Evolutionary conservation across 2,888 invertebrate species (phyloP).

Genomic region (Dryadula phaetusa): DNA sequence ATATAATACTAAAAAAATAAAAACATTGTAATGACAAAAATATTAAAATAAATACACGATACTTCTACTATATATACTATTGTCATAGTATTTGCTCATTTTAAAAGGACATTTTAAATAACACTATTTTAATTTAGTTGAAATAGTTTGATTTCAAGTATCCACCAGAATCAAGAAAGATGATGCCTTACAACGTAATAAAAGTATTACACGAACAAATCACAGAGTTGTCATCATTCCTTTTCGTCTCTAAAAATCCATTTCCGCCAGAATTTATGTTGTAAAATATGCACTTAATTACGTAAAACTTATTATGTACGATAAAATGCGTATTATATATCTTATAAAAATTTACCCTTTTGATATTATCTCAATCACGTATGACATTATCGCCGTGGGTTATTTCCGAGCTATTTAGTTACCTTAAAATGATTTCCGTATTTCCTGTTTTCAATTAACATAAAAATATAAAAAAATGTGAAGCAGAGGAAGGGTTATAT

Average conservation of each 20-base stretch:
- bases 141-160: too few relatives aligned
- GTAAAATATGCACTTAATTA: conserved; percentile 3
- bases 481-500: not conserved
- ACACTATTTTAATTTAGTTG: too few relatives aligned
- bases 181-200: too few relatives aligned
- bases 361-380: conserved; percentile 31
- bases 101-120: too few relatives aligned
- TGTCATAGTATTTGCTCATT: too few relatives aligned
- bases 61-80: too few relatives aligned
- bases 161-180: too few relatives aligned
- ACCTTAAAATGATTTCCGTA: conserved; percentile 26
- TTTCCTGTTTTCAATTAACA: conserved; percentile 31
- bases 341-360: conserved; percentile 25
- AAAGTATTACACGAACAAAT: too few relatives aligned
- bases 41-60: too few relatives aligned
- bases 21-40: too few relatives aligned
- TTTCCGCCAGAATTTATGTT: not conserved
- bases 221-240: not conserved
- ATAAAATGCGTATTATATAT: not conserved
- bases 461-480: not conserved
- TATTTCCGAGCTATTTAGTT: conserved; percentile 33
- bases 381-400: conserved; percentile 25
- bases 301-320: not conserved
- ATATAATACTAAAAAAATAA: too few relatives aligned
- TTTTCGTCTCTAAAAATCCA: not conserved